phyloP scores from a whole-genome alignment of 2,797 vertebrate species.

The Sebastes taczanowskii region DNA sequence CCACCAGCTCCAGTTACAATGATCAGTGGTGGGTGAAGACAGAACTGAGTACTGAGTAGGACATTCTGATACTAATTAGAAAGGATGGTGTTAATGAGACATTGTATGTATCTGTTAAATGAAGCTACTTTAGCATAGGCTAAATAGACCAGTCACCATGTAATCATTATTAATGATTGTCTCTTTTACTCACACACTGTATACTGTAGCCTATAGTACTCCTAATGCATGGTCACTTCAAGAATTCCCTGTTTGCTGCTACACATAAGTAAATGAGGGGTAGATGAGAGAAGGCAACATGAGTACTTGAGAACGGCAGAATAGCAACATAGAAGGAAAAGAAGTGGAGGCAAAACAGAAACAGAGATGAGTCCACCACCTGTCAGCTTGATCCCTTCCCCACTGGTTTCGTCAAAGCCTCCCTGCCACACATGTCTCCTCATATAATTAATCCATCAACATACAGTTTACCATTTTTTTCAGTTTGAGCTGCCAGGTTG shows the following conservation, averaged over 20 bases:
- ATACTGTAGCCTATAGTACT: not conserved
- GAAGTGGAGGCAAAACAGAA: slow-evolving; percentile 14
- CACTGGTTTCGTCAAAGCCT: not conserved
- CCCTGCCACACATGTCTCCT: not conserved
- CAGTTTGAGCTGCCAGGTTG: not conserved
- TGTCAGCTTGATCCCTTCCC: not conserved
- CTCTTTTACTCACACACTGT: not conserved
- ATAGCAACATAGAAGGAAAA: not conserved
- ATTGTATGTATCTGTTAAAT: slow-evolving; percentile 68
- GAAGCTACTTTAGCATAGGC: slow-evolving; percentile 23
- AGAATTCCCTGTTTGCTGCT: not conserved
- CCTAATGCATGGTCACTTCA: not conserved
- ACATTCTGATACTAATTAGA: slow-evolving; percentile 79
- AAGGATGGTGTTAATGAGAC: slow-evolving; percentile 81
- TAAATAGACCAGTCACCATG: slow-evolving; percentile 50
- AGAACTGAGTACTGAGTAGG: not conserved
- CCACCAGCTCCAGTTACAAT: not conserved
- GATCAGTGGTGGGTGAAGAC: slow-evolving; percentile 4
- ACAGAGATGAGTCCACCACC: slow-evolving; percentile 6
- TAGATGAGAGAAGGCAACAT: not conserved
- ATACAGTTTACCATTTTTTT: not conserved
- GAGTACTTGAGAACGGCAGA: not conserved
- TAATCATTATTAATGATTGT: slow-evolving; percentile 62
- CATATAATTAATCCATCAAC: not conserved
- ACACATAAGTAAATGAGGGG: not conserved